Conservation (phyloP, 2,888 invertebrate genomes). For the Eudasyphora cyanicolor region DNA sequence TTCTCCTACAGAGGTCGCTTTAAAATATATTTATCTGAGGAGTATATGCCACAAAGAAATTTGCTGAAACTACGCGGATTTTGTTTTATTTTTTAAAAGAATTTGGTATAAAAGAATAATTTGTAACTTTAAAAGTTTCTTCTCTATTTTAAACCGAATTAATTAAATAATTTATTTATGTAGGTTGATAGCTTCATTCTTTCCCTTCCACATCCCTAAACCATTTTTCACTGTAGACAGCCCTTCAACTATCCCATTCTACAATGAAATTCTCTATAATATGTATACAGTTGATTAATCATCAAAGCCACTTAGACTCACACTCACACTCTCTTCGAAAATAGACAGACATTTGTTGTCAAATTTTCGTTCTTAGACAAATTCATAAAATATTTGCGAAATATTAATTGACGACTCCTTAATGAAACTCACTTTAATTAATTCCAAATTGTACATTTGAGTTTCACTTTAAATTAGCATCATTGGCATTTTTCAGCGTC, state of each 20-base stretch:
- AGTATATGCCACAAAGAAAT: too few relatives aligned
- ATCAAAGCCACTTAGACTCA: background rate
- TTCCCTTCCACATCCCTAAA: background rate
- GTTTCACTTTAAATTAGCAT: background rate
- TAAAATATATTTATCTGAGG: too few relatives aligned
- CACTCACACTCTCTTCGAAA: background rate
- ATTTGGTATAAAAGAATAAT: too few relatives aligned
- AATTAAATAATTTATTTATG: too few relatives aligned
- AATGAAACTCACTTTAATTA: background rate
- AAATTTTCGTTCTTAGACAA: background rate
- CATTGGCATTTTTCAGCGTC: background rate
- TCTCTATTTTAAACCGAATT: too few relatives aligned
- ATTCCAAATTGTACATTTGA: background rate
- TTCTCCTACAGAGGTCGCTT: too few relatives aligned
- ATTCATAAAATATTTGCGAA: background rate
- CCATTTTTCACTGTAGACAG: background rate
- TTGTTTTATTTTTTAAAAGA: too few relatives aligned
- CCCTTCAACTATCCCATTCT: background rate
- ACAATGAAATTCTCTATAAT: background rate
- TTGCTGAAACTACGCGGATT: too few relatives aligned
- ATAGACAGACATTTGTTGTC: background rate
- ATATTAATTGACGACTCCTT: slow-evolving; percentile 7
- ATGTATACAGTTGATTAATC: slow-evolving; percentile 5
- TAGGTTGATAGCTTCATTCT: too few relatives aligned
- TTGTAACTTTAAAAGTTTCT: too few relatives aligned